A percentile compares a stretch with the other conserved stretches of the same genome.
Conservation (phyloP, 2,113 vertebrate species). For the Archilochus colubris region DNA sequence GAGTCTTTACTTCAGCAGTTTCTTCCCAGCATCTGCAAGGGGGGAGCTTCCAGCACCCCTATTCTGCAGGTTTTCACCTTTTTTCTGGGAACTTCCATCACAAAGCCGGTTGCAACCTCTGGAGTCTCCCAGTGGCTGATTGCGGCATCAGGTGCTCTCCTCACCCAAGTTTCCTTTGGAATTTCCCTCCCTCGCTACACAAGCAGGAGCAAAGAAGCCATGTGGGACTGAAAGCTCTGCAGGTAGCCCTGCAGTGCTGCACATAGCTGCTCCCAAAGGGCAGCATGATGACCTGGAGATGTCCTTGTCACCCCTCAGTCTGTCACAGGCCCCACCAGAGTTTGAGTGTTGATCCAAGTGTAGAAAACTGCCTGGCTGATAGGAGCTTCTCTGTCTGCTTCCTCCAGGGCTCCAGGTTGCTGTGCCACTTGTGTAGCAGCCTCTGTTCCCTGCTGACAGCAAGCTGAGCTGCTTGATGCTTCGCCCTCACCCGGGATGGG, state of each 20-base stretch:
- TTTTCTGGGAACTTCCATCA: neutral
- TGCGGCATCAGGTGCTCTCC: neutral
- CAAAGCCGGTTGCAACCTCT: neutral
- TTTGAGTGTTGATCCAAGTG: slow-evolving; percentile 1
- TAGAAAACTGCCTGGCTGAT: slow-evolving; percentile 39
- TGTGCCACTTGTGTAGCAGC: slow-evolving; percentile 18
- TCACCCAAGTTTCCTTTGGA: neutral
- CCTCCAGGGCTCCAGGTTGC: slow-evolving; percentile 4
- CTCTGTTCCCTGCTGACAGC: slow-evolving; percentile 32
- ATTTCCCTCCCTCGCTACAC: neutral
- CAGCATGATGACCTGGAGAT: neutral
- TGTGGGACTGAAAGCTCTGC: neutral
- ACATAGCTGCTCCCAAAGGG: neutral
- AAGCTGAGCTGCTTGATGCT: neutral
- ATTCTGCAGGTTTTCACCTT: neutral
- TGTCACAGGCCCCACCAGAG: neutral
- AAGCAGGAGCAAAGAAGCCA: neutral
- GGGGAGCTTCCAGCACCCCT: neutral
- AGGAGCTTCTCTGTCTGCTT: neutral
- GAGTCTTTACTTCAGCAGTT: neutral
- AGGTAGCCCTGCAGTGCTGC: neutral
- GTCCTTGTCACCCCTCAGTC: neutral
- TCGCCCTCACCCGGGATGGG: neutral
- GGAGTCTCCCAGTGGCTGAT: neutral
- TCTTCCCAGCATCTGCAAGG: neutral